Evolutionary conservation across 2,888 invertebrate species (phyloP).

Genomic region (Tachina grossa): DNA sequence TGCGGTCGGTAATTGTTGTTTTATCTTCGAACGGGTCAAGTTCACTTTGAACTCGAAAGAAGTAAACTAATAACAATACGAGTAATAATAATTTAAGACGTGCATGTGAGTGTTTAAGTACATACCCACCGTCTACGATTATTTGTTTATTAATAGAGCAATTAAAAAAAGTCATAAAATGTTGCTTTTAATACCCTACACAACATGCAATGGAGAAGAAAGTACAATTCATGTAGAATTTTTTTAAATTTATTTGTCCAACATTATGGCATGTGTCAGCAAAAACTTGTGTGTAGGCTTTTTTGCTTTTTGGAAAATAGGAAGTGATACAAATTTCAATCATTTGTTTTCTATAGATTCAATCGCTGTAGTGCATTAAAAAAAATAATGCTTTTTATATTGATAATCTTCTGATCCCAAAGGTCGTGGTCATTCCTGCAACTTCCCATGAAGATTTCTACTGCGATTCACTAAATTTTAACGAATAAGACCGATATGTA

Average conservation of each 20-base stretch:
- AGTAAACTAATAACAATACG: not conserved
- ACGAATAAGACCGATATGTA: too few relatives aligned
- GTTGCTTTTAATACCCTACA: not conserved
- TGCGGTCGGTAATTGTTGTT: constrained; percentile 19
- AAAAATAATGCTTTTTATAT: too few relatives aligned
- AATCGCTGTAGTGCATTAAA: too few relatives aligned
- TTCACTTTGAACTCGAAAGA: constrained; percentile 6
- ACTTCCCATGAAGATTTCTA: too few relatives aligned
- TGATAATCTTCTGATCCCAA: too few relatives aligned
- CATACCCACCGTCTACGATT: not conserved
- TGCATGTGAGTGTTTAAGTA: not conserved
- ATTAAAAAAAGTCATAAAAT: not conserved
- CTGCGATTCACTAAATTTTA: too few relatives aligned
- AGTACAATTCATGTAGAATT: not conserved
- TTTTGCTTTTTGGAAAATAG: too few relatives aligned
- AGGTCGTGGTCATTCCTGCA: too few relatives aligned
- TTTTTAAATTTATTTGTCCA: not conserved
- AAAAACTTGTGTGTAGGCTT: too few relatives aligned
- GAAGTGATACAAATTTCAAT: too few relatives aligned
- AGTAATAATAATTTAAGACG: constrained; percentile 1
- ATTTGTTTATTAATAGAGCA: constrained; percentile 28
- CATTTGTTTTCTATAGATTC: too few relatives aligned
- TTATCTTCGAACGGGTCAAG: constrained; percentile 37
- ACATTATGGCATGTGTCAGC: too few relatives aligned
- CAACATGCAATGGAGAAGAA: not conserved